Evolutionary conservation across 2,888 invertebrate genomes (phyloP), one percentile per base, ranked within the genome.

Genomic region (Iselma pallidipennis): DNA sequence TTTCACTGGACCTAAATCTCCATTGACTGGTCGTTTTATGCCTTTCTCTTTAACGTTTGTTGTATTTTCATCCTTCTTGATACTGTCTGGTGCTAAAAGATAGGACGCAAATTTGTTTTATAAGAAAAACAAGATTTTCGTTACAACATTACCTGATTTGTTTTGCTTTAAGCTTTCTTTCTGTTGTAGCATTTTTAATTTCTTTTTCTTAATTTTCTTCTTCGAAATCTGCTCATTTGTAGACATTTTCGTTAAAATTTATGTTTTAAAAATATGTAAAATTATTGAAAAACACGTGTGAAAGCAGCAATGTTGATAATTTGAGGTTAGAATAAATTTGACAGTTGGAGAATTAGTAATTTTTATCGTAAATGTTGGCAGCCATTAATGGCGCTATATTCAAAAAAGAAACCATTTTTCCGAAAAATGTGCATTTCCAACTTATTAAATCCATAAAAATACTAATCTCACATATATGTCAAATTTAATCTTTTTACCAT

Each of bases 121-220:
- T 4, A 14, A 48, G 23, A n/a, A 25, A n/a, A 25, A 25, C 19
- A 23, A 2, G 26, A 16, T 55, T 31, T 52, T 61, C n/a, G n/a
- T 42, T 21, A 57, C 57, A 65, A 74, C 75, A 71, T 73, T 75
- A 68, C 59, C 45, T 21, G 9, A 3, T 3, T 9, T 10, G 1
- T 74, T 71, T 61, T 75, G 70, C 55, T 78, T 77, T 67, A 80
- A 76, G 2, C 66, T 66, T 71, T 88, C 83, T 75, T 89, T 88
- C 70, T 88, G 82, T 74, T 88, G 82, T 5, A 85, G 75, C 9
- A 89, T 74, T 67, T 87, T 86, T 25, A 87, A 76, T 76, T 89
- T 92, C 67, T 87, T 88, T 72, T 90, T 89, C 71, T 92, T 91
- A 0, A 90, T 85, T 74, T 91, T 92, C 67, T 88, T 91, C 19